Base-by-base conservation (phyloP, 2,797 vertebrate genomes). In the Anas bernieri region DNA sequence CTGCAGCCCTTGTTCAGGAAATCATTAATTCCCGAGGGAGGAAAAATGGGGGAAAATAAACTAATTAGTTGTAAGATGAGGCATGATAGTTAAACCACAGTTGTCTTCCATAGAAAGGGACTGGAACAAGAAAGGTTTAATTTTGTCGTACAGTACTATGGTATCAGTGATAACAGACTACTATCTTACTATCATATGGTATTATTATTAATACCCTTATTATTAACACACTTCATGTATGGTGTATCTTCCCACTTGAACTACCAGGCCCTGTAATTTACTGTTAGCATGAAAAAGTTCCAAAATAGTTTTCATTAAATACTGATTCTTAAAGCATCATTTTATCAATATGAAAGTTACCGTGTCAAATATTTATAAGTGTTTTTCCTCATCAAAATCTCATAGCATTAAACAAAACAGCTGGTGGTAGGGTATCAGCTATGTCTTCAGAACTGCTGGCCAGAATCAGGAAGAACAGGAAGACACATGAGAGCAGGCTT, bases 201-300 rank as follows among this genome's bases (percentile, higher is more conserved):
- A 83, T 67, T 93, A 33, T 78, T 90, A 88, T 70, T 81, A 88
- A 95, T 88, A 81, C 2, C 28, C 13, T 88, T 68, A 84, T 52
- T 88, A 66, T 78, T 63, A 91, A 15, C 62, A 78, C 18, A 25
- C 10, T 80, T 93, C 56, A 82, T 25, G 54, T 43, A 68, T 1
- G 2, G 46, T 66, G 55, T 78, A 62, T 77, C 41, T 39, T 84
- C 45, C 23, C 92, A 43, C 21, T 11, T 86, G 33, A 86, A 81
- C 62, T 82, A 41, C 18, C 16, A 76, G 21, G 21, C 3, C 7
- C 18, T 73, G 1, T 52, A 73, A 78, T 74, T 76, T 73, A 52
- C 50, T 64, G 16, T 26, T 39, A 80, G 28, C 8, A 77, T 79
- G 62, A 81, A 21, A 79, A 88, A 88, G 15, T 23, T 66, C 25